Evolutionary conservation across 2,888 invertebrate species (phyloP), one percentile per base, ranked within the genome.

Genomic region (Eilema depressum): DNA sequence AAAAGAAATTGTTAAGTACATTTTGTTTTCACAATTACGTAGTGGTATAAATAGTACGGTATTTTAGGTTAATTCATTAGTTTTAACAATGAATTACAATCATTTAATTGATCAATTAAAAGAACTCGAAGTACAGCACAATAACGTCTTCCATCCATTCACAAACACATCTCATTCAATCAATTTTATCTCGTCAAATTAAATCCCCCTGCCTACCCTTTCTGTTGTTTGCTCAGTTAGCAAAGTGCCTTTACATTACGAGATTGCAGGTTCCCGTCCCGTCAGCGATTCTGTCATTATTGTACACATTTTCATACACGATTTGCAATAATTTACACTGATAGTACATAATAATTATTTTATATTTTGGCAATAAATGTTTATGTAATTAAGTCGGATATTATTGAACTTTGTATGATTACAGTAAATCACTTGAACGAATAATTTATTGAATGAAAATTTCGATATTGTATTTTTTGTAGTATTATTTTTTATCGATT

Each of bases 211-310:
- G 20, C 53, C n/a, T 53, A 53, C 20, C 53, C 53, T 53, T 53
- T n/a, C n/a, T 53, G n/a, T 53, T 53, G n/a, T 53, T 53, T 53
- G 53, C 53, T 53, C 53, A 5, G n/a, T 53, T 53, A 53, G 53
- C 53, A 53, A 53, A 53, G 53, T 53, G 53, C 53, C 53, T 53
- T 75, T 82, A 53, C 53, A 53, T 53, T 53, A n/a, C n/a, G 53
- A n/a, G 20, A 53, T 53, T 53, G 53, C 8, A 53, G 10, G 53
- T 20, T 53, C 53, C 53, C 53, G 53, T 7, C 10, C n/a, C n/a
- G 53, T 53, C 53, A 53, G 53, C 53, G 2, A 53, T 53, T 53
- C 10, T 20, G 10, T n/a, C 53, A 53, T 53, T 53, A n/a, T 53
- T 53, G 53, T 53, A 53, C n/a, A 53, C 53, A 53, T n/a, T 47